Conservation (phyloP, 2,888 invertebrate genomes). For the Eudemis profundana region DNA sequence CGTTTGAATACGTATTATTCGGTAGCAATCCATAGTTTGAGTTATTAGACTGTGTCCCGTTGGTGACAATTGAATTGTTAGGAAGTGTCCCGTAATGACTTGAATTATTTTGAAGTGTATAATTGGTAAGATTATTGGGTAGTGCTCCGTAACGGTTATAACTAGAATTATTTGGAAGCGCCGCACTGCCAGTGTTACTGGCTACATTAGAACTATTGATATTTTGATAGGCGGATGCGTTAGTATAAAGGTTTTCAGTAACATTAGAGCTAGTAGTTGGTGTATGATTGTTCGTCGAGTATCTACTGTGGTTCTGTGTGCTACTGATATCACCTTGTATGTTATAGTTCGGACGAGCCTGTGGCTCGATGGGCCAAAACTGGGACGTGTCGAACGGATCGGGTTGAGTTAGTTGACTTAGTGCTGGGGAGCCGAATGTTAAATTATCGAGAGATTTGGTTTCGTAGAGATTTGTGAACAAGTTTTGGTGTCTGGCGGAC, state of each 20-base stretch:
- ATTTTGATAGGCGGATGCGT: slow-evolving; percentile 57
- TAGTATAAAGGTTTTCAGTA: slow-evolving; percentile 60
- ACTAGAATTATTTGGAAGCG: slow-evolving; percentile 37
- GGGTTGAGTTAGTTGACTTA: slow-evolving; percentile 52
- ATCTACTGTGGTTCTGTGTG: slow-evolving; percentile 53
- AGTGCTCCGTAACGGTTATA: slow-evolving; percentile 20
- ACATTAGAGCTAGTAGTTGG: slow-evolving; percentile 51
- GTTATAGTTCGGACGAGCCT: slow-evolving; percentile 55
- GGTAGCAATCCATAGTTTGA: slow-evolving; percentile 57
- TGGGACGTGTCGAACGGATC: slow-evolving; percentile 76
- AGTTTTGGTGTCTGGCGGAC: slow-evolving; percentile 56
- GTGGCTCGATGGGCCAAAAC: slow-evolving; percentile 66
- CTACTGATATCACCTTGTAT: slow-evolving; percentile 52
- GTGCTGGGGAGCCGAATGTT: slow-evolving; percentile 51
- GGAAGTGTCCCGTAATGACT: slow-evolving; percentile 39
- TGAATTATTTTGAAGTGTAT: slow-evolving; percentile 11
- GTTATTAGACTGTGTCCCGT: slow-evolving; percentile 9
- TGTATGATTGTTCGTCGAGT: slow-evolving; percentile 59
- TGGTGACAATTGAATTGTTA: slow-evolving; percentile 28
- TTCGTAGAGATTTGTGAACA: slow-evolving; percentile 64
- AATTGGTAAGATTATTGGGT: slow-evolving; percentile 18
- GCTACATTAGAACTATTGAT: slow-evolving; percentile 52
- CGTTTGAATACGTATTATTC: slow-evolving; percentile 57
- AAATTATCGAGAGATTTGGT: slow-evolving; percentile 77
- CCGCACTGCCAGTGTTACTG: slow-evolving; percentile 13